Evolutionary conservation across 2,113 vertebrate genomes (phyloP).

Genomic region (Chamaea fasciata): DNA sequence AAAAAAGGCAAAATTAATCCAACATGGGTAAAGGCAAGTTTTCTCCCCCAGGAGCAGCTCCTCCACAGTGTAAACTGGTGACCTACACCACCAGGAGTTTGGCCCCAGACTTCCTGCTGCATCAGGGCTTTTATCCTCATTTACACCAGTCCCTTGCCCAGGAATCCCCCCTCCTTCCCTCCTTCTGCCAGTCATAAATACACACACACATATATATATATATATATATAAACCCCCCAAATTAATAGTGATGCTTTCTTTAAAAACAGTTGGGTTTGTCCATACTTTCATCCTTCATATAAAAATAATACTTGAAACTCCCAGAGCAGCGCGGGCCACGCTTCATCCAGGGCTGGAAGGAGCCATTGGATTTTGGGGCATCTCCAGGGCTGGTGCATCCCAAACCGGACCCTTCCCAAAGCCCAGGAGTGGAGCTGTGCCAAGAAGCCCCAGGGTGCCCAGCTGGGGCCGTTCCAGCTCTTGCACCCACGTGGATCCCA

Average conservation of each 20-base stretch:
- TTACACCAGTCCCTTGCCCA: not conserved
- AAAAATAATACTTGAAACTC: conserved; percentile 29
- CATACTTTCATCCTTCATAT: not conserved
- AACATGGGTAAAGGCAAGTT: not conserved
- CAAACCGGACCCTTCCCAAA: not conserved
- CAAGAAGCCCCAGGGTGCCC: not conserved
- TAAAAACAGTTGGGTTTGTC: not conserved
- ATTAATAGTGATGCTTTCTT: conserved; percentile 2
- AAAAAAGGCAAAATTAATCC: not conserved
- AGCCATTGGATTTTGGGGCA: not conserved
- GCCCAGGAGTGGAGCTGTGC: not conserved
- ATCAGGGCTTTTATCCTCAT: not conserved
- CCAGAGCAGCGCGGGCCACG: not conserved
- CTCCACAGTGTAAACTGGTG: not conserved
- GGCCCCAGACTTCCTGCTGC: not conserved
- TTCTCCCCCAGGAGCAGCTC: not conserved
- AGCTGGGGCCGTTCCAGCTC: not conserved
- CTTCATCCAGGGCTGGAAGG: not conserved
- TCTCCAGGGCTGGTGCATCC: not conserved
- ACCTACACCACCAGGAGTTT: not conserved
- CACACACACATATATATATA: not conserved
- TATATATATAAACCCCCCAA: not conserved
- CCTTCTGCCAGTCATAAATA: conserved; percentile 41
- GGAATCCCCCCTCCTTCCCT: not conserved
- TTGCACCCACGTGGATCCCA: accelerated